These are phyloP conservation scores for Synergus itoensis DNA, from an alignment of 2,888 invertebrate species.

Conservation along the genomic window DNA sequence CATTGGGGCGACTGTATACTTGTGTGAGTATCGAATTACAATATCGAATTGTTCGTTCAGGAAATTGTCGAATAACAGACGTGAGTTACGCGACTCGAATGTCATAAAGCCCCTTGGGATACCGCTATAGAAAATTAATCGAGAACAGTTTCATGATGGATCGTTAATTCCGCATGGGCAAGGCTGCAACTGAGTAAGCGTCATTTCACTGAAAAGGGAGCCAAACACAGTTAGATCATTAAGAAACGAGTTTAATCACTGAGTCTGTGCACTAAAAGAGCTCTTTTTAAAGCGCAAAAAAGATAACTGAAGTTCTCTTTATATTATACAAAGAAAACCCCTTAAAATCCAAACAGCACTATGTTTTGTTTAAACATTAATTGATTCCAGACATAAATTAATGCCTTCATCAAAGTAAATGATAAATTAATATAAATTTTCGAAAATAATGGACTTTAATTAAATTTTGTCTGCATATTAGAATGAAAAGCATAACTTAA, in stretches of 20 bases:
- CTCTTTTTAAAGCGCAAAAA: neutral
- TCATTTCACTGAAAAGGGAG: neutral
- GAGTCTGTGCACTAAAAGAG: neutral
- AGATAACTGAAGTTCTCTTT: neutral
- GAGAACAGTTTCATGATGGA: neutral
- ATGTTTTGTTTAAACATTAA: too few relatives aligned
- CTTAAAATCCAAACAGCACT: too few relatives aligned
- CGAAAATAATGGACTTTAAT: too few relatives aligned
- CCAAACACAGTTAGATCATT: neutral
- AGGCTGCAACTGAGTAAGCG: neutral
- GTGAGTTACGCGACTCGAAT: slow-evolving; percentile 20
- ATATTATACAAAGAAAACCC: too few relatives aligned
- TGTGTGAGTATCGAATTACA: neutral
- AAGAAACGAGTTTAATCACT: neutral
- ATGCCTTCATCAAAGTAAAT: too few relatives aligned
- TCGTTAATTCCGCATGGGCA: neutral
- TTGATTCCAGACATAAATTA: too few relatives aligned
- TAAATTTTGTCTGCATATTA: too few relatives aligned
- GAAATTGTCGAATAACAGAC: neutral
- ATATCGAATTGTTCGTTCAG: neutral
- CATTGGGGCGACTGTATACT: neutral
- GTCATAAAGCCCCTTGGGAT: slow-evolving; percentile 19
- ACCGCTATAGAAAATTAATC: slow-evolving; percentile 19
- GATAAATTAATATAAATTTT: too few relatives aligned
- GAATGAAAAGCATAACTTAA: too few relatives aligned